Conservation (phyloP, 2,113 vertebrate genomes). For the Spea bombifrons region DNA sequence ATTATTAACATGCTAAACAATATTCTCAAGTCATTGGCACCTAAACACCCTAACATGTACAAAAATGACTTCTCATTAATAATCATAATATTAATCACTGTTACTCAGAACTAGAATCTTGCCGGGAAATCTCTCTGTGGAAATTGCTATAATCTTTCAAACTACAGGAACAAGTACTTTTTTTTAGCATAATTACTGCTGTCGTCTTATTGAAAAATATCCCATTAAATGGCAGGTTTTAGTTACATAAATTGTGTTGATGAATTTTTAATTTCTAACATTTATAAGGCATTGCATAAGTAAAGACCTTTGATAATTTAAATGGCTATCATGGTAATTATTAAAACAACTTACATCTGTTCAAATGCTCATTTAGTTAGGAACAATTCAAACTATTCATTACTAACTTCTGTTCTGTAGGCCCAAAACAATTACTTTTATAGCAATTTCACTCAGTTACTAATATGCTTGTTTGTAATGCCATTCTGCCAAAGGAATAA, state of each 20-base stretch:
- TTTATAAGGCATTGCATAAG: slow-evolving; percentile 76
- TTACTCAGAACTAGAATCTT: slow-evolving; percentile 92
- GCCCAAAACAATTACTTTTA: slow-evolving; percentile 32
- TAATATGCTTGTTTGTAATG: slow-evolving; percentile 51
- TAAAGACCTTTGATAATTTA: slow-evolving; percentile 91
- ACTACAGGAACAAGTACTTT: slow-evolving; percentile 90
- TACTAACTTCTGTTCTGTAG: slow-evolving; percentile 62
- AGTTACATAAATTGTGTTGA: slow-evolving; percentile 90
- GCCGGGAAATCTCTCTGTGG: slow-evolving; percentile 95
- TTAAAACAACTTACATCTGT: slow-evolving; percentile 69
- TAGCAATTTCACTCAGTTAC: slow-evolving; percentile 17
- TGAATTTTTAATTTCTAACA: slow-evolving; percentile 90
- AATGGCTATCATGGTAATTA: slow-evolving; percentile 89
- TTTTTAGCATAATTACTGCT: slow-evolving; percentile 91
- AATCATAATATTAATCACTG: slow-evolving; percentile 96
- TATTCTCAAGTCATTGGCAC: slow-evolving; percentile 69
- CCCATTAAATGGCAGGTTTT: slow-evolving; percentile 87
- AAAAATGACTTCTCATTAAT: slow-evolving; percentile 95
- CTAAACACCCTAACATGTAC: slow-evolving; percentile 76
- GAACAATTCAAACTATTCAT: slow-evolving; percentile 60
- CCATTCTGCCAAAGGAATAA: too few species aligned
- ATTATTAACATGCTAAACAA: slow-evolving; percentile 78
- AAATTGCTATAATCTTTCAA: slow-evolving; percentile 98
- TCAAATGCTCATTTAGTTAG: slow-evolving; percentile 71
- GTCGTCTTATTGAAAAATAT: slow-evolving; percentile 97